A percentile compares a stretch with the other conserved stretches of the same genome.
These are phyloP conservation scores for Danionella dracula DNA, from an alignment of 2,797 vertebrate genomes.

Conservation along the genomic window DNA sequence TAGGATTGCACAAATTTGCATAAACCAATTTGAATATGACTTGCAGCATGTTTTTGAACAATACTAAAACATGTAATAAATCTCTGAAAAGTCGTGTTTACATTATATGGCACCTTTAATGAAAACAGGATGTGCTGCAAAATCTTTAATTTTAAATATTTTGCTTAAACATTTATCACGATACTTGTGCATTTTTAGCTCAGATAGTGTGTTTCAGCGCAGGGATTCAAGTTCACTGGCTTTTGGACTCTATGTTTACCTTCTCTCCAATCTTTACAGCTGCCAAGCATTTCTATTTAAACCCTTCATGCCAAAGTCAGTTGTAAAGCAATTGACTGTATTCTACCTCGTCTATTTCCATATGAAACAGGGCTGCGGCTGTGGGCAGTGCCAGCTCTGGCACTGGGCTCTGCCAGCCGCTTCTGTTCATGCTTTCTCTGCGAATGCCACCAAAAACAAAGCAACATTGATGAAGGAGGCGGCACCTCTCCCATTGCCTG, in stretches of 20 bases:
- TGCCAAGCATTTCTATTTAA: constrained; percentile 5
- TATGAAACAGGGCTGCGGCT: constrained; percentile 75
- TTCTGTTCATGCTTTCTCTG: constrained; percentile 58
- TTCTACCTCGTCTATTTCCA: constrained; percentile 77
- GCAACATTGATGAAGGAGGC: constrained; percentile 62
- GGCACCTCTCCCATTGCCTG: constrained; percentile 56
- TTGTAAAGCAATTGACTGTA: constrained; percentile 80
- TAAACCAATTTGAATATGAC: too few species aligned
- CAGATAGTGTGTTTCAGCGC: too few species aligned
- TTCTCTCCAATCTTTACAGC: constrained; percentile 40
- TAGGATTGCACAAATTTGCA: too few species aligned
- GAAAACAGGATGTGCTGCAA: too few species aligned
- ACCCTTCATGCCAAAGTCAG: constrained; percentile 69
- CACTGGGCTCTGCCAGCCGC: constrained; percentile 62
- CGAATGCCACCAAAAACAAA: constrained; percentile 63
- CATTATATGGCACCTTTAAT: too few species aligned
- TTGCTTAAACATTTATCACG: too few species aligned
- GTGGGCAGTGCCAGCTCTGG: constrained; percentile 59
- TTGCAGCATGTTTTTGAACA: too few species aligned
- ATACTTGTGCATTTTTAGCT: too few species aligned
- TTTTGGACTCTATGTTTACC: constrained; percentile 46
- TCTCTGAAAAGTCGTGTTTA: too few species aligned
- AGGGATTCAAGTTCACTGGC: constrained; percentile 56
- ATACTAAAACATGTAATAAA: too few species aligned
- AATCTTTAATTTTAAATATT: too few species aligned